Evolutionary conservation across 35 echinoderm and acorn worm species (phyloP).

Genomic region (Ptychodera flava): DNA sequence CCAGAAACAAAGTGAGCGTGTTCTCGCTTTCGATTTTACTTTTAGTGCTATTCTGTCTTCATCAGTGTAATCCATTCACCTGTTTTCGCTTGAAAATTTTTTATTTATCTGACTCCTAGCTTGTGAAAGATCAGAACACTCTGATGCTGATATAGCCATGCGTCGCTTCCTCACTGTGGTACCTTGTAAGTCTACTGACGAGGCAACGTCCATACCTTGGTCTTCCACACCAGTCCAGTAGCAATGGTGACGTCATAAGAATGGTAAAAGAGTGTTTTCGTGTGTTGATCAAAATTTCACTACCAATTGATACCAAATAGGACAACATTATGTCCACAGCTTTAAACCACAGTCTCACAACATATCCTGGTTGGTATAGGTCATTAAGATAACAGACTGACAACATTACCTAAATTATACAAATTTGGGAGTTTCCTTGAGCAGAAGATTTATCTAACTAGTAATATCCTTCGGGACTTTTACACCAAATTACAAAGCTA

Average conservation of each 20-base stretch:
- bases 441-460: no score
- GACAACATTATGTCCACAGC: no score
- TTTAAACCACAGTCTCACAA: no score
- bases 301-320: not conserved
- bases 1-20: no score
- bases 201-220: not conserved
- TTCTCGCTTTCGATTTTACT: not conserved
- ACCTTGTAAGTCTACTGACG: not conserved
- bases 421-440: no score
- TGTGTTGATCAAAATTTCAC: not conserved
- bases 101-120: not conserved
- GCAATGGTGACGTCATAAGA: not conserved
- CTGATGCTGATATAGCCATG: not conserved
- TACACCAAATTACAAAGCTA: no score
- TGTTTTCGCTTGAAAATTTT: not conserved
- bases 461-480: no score
- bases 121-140: not conserved
- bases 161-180: not conserved
- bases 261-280: not conserved
- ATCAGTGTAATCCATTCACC: not conserved
- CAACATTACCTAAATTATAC: no score
- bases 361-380: no score
- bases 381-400: no score
- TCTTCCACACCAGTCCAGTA: not conserved
- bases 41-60: not conserved